A percentile compares a stretch with the other conserved stretches of the same genome.
Conservation (phyloP, 2,113 vertebrate species). For the Mola mola region DNA sequence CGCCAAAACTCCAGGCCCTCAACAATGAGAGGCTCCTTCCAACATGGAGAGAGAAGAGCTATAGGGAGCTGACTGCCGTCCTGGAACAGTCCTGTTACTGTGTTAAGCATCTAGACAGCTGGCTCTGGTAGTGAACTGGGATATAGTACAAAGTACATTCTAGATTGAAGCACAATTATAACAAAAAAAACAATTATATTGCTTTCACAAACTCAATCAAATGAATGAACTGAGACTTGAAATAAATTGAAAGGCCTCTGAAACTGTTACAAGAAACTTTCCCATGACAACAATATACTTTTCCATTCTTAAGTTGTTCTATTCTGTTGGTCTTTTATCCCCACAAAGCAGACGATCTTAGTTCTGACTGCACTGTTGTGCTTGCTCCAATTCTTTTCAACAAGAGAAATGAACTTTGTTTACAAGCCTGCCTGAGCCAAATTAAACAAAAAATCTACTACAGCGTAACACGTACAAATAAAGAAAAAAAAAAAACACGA, state of each 20-base stretch:
- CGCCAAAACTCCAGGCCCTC: slow-evolving; percentile 82
- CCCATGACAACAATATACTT: no score
- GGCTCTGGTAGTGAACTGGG: slow-evolving; percentile 79
- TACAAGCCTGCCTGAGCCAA: background rate
- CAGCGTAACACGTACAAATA: no score
- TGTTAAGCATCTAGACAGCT: slow-evolving; percentile 85
- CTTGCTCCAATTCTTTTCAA: background rate
- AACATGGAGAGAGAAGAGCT: slow-evolving; percentile 78
- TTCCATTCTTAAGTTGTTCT: no score
- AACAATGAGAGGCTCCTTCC: slow-evolving; percentile 84
- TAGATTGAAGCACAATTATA: no score
- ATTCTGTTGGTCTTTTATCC: background rate
- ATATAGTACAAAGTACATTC: no score
- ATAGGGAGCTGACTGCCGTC: slow-evolving; percentile 81
- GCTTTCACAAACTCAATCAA: no score
- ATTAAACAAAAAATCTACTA: background rate
- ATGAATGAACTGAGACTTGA: no score
- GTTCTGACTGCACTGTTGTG: slow-evolving; percentile 1
- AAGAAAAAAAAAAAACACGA: no score
- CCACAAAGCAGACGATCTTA: slow-evolving; percentile 18
- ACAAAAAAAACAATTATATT: no score
- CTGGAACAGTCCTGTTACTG: slow-evolving; percentile 85
- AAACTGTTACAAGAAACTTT: no score
- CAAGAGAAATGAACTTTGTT: background rate
- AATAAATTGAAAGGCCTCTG: no score